phyloP scores from a whole-genome alignment of 2,888 invertebrate genomes.

The Rhodophaea formosa region DNA sequence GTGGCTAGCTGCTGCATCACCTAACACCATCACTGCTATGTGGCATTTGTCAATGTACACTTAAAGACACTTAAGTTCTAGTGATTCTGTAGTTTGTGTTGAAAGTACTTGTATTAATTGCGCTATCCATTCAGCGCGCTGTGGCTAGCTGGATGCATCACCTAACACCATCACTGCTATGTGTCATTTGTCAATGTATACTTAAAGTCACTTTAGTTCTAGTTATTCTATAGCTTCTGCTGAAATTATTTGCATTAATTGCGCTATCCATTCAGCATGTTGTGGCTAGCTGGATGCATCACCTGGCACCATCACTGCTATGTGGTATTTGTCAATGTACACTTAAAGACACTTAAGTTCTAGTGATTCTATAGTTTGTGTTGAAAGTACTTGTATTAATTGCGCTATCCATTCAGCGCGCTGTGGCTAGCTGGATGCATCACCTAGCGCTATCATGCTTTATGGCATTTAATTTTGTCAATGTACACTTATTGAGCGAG shows the following conservation, averaged over 20 bases:
- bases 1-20: background rate
- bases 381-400: slow-evolving; percentile 26
- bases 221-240: background rate
- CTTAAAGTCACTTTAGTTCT: no score
- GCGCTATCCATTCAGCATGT: slow-evolving; percentile 31
- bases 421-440: background rate
- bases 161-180: background rate
- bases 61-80: no score
- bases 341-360: no score
- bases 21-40: no score
- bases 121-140: slow-evolving; percentile 30
- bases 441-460: background rate
- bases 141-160: no score
- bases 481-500: no score
- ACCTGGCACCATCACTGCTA: background rate
- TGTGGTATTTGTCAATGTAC: no score
- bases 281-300: background rate
- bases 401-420: slow-evolving; percentile 32
- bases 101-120: slow-evolving; percentile 28
- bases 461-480: no score
- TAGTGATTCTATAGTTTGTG: background rate
- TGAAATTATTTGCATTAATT: slow-evolving; percentile 27
- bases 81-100: background rate
- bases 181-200: no score
- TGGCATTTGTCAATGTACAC: no score